Evolutionary conservation across 2,888 invertebrate species (phyloP), one percentile per base, ranked within the genome.

Genomic region (Epicampocera succincta): DNA sequence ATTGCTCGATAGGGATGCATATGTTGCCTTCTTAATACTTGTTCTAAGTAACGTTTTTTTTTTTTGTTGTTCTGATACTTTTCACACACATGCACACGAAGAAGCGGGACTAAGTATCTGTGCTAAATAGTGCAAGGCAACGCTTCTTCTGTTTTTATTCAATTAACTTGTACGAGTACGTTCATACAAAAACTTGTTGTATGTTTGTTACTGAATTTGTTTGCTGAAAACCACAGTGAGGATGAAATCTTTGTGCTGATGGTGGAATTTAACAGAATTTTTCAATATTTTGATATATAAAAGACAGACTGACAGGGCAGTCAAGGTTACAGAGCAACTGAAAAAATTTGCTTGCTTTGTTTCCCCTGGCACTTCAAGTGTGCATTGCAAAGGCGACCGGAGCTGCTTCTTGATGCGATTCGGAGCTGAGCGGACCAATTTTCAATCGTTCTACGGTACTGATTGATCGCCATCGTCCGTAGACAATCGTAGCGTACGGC

Each of bases 81-180:
- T n/a, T n/a, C n/a, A n/a, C n/a, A n/a, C n/a, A 11, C 15, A 15
- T 13, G 29, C 21, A 50, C 15, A 46, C 21, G 19, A 42, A 58
- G 65, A 66, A 13, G 21, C 25, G 48, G 58, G 19, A 17, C 46
- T 61, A 79, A 60, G 73, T 66, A 73, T 48, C 21, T 68, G 15
- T 68, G 46, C 46, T 73, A 46, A 60, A 73, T 79, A 73, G 78
- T 66, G 81, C 73, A 68, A 74, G 48, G 69, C 50, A 74, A 60
- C 60, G 40, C 61, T 76, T 71, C 74, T 75, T 75, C 60, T 82
- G 71, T 75, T 74, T 78, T 66, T 74, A 78, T 82, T 82, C 78
- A 82, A 82, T 82, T 78, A 78, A 78, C 78, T 75, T 78, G 68
- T 65, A 60, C 60, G 38, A 69, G 76, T 54, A 72, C 56, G 38